Evolutionary conservation across 1,140 invertebrate species (phyloP), one percentile per base, ranked within the genome.

Genomic region (Drosophila malerkotliana): DNA sequence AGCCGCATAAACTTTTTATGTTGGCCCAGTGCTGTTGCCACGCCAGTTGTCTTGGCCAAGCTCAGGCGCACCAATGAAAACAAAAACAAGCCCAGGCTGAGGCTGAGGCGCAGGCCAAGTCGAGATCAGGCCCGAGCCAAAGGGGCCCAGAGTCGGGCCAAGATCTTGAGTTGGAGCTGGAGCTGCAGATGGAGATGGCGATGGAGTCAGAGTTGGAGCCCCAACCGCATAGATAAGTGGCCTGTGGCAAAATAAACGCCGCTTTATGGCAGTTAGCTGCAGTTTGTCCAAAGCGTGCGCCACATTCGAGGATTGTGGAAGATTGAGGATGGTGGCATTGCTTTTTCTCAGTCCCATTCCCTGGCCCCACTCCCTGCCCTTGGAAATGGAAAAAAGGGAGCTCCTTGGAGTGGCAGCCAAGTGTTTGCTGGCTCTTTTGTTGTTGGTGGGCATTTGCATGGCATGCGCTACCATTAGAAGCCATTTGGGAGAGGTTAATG

Each of bases 171-270:
- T 10, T 37, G 34, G 9, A 37, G 41, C 45, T 55, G n/a, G 4
- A 53, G 48, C 14, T 54, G 52, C 26, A 61, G 76, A 12, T 39
- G 45, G 9, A 55, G 67, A 14, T 34, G n/a, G 15, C 58, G 57
- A 1, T 39, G 18, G 1, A 66, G 64, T 37, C 60, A 10, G 6
- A 49, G 59, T 26, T 62, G 41, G 14, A 69, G 59, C n/a, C 60
- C 30, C 61, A 85, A 81, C 78, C 83, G 82, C 71, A 52, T 83
- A 87, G 83, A 87, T 87, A 87, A 87, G 82, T 87, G 82, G 83
- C 82, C 82, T 88, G 83, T 87, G 82, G 82, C 82, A 88, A 87
- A 87, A 87, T 87, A 87, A 88, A 87, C 82, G 82, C 82, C 82
- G 82, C 82, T 88, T 87, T 87, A 88, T 88, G 79, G 82, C 83